Percentiles rank a stretch among this genome's conserved stretches.
Conservation (phyloP, 2,888 invertebrate species). For the Phrixothrix hirtus region DNA sequence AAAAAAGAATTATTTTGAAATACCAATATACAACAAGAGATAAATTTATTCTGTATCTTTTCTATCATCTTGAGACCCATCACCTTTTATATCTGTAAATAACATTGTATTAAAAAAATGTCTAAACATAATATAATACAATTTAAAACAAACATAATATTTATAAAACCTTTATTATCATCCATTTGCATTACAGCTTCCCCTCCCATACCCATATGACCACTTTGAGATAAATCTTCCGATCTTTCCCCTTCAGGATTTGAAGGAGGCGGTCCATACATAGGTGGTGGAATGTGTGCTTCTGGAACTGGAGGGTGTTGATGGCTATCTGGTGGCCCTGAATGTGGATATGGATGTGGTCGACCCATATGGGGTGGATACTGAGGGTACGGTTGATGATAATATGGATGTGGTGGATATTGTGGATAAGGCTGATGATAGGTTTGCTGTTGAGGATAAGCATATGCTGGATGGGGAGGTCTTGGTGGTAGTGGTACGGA, state of each 20-base stretch:
- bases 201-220: conserved; percentile 9
- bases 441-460: conserved; percentile 57
- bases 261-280: conserved; percentile 38
- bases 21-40: background rate
- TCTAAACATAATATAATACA: background rate
- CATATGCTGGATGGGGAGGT: conserved; percentile 61
- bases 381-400: conserved; percentile 60
- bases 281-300: conserved; percentile 36
- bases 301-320: conserved; percentile 39
- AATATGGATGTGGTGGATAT: conserved; percentile 59
- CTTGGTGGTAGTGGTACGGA: conserved; percentile 60
- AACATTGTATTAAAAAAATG: too few relatives aligned
- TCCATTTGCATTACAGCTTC: conserved; percentile 9
- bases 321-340: conserved; percentile 48
- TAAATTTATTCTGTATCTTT: conserved; percentile 28
- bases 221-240: conserved; percentile 22
- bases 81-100: conserved; percentile 31
- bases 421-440: conserved; percentile 58
- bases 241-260: conserved; percentile 35
- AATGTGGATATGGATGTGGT: conserved; percentile 55
- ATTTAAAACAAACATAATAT: background rate
- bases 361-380: conserved; percentile 60
- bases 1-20: background rate
- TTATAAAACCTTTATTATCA: conserved; percentile 13
- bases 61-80: conserved; percentile 29